phyloP scores from a whole-genome alignment of 1,140 invertebrate genomes.

The Rhagoletis pomonella region DNA sequence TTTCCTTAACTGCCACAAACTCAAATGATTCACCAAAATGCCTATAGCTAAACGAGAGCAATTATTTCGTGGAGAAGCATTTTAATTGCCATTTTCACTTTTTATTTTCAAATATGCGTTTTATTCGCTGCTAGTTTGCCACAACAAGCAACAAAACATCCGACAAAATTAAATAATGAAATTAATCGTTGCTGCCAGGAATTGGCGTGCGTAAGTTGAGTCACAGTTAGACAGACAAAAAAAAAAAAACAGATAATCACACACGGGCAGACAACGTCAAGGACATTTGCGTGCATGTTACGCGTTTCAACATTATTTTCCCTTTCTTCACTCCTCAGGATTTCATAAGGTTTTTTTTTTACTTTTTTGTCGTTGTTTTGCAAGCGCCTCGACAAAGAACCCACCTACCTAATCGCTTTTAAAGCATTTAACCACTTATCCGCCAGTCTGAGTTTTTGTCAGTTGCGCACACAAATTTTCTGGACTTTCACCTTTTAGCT shows the following conservation, averaged over 20 bases:
- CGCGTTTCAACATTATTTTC: background rate
- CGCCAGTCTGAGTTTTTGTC: background rate
- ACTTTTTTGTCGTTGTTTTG: background rate
- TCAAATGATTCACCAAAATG: too few species aligned
- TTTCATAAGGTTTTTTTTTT: background rate
- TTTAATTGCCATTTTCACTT: too few species aligned
- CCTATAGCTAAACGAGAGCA: too few species aligned
- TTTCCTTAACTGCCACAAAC: too few species aligned
- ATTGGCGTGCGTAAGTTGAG: background rate
- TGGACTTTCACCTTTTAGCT: background rate
- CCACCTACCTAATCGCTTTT: background rate
- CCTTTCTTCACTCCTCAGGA: background rate
- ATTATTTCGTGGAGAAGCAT: too few species aligned
- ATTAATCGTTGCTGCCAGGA: background rate
- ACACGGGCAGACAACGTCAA: background rate
- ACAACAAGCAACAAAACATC: too few species aligned
- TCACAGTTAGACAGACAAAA: background rate
- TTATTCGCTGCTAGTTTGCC: too few species aligned
- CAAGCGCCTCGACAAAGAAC: background rate
- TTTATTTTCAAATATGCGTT: too few species aligned
- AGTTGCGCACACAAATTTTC: background rate
- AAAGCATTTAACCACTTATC: background rate
- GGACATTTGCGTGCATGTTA: background rate
- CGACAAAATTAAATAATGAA: too few species aligned
- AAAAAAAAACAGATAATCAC: background rate